A percentile compares a stretch with the other conserved stretches of the same genome.
phyloP scores from a whole-genome alignment of 2,113 vertebrate genomes.

The Saimiri boliviensis region DNA sequence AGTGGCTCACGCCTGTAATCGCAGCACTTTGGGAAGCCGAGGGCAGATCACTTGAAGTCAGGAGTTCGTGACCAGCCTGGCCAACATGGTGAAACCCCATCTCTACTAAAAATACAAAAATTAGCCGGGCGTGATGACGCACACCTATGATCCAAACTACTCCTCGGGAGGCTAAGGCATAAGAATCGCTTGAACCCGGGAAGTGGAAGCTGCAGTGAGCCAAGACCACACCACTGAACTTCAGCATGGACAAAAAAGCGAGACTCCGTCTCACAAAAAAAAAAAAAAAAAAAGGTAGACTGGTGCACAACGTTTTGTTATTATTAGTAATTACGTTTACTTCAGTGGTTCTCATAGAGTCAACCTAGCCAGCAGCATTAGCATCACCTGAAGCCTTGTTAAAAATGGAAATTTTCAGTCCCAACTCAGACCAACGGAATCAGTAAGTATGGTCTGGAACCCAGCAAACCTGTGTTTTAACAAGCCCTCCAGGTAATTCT shows the following conservation, averaged over 20 bases:
- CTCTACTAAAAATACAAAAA: not conserved
- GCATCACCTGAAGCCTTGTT: not conserved
- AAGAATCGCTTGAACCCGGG: not conserved
- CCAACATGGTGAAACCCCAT: not conserved
- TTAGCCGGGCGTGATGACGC: not conserved
- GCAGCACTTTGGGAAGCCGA: not conserved
- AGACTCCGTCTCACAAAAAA: not conserved
- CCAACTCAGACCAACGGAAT: not conserved
- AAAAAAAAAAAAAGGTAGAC: not conserved
- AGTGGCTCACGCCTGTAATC: not conserved
- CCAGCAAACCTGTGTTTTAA: not conserved
- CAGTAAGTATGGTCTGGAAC: not conserved
- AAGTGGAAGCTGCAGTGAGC: not conserved
- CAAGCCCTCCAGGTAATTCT: not conserved
- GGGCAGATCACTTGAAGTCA: not conserved
- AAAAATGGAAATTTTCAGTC: conserved; percentile 1
- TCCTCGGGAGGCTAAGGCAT: not conserved
- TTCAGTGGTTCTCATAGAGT: not conserved
- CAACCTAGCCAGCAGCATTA: not conserved
- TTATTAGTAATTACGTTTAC: not conserved
- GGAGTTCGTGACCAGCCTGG: not conserved
- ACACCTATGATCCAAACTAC: not conserved
- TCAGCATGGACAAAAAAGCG: not conserved
- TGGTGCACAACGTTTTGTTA: not conserved
- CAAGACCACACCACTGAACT: not conserved